Base-by-base conservation (phyloP, 2,113 vertebrate genomes). In the Varanus salvator region DNA sequence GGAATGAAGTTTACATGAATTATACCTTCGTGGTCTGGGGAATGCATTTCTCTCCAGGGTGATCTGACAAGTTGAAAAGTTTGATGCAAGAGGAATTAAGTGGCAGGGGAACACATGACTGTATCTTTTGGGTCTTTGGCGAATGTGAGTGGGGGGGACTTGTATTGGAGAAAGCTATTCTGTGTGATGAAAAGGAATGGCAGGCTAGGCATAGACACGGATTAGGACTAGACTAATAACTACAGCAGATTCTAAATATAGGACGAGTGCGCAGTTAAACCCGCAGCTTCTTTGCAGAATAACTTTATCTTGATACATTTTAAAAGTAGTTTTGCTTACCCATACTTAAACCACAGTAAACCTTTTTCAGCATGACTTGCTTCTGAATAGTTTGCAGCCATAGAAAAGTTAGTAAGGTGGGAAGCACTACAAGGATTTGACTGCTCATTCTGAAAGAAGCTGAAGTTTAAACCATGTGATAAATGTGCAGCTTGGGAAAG, bases 371-470 rank as follows among this genome's bases (percentile, higher is more conserved):
- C 4, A 4, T 34, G 27, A 1, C 29, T 84, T 64, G 23, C 38
- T 31, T 29, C 75, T 23, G 27, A 48, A 19, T 74, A 69, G 80
- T 17, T 54, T 84, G 81, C 82, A 85, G 25, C 25, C 4, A 17
- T n/a, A 29, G 50, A 23, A 78, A 60, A 83, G 87, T 64, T 87
- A 83, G 80, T 91, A 50, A 75, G 80, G 64, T 93, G 19, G 27
- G 25, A 8, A 29, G 50, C 19, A 88, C 92, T 80, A 92, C 15
- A 31, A 64, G 66, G 15, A 80, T 69, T 44, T 78, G 75, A 38
- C 74, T 50, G 1, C 38, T 81, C 68, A 11, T 29, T 31, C 57
- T 81, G 2, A 34, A 12, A 60, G 27, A 15, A 34, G 29, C 15
- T 25, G 3, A 82, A 72, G 78, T 81, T 74, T 15, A 31, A 76